Evolutionary conservation across 2,888 invertebrate genomes (phyloP).

Genomic region (Hirtodrosophila alboralis): DNA sequence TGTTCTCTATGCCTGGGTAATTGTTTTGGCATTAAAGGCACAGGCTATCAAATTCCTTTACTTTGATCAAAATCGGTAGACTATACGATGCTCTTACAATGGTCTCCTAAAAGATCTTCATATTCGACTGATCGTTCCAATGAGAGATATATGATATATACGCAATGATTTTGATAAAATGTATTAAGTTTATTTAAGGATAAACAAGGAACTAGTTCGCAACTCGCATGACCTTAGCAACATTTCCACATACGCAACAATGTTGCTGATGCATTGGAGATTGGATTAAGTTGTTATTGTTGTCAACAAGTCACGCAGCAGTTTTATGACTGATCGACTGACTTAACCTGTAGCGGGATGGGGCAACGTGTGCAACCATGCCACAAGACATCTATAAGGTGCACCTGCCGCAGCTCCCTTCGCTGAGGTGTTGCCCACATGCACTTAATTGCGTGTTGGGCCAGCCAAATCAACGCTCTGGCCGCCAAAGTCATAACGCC

Average conservation of each 20-base stretch:
- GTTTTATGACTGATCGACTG: slow-evolving; percentile 66
- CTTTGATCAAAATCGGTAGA: too few relatives aligned
- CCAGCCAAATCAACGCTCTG: slow-evolving; percentile 69
- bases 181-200: too few relatives aligned
- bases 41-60: too few relatives aligned
- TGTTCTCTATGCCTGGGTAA: too few relatives aligned
- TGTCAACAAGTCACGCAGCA: slow-evolving; percentile 62
- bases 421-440: slow-evolving; percentile 70
- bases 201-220: background rate
- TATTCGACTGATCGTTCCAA: too few relatives aligned
- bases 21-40: too few relatives aligned
- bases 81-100: too few relatives aligned
- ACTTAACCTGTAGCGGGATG: slow-evolving; percentile 8
- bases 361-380: slow-evolving; percentile 4
- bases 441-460: slow-evolving; percentile 75
- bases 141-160: too few relatives aligned
- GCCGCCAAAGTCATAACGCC: slow-evolving; percentile 40
- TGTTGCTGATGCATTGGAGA: slow-evolving; percentile 10
- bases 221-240: background rate
- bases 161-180: too few relatives aligned
- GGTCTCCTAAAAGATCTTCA: too few relatives aligned
- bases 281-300: slow-evolving; percentile 46
- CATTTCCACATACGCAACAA: slow-evolving; percentile 10
- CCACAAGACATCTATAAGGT: background rate
- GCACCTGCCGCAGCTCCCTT: slow-evolving; percentile 1